Conservation (phyloP, 2,888 invertebrate genomes). For the Rhagonycha fulva region DNA sequence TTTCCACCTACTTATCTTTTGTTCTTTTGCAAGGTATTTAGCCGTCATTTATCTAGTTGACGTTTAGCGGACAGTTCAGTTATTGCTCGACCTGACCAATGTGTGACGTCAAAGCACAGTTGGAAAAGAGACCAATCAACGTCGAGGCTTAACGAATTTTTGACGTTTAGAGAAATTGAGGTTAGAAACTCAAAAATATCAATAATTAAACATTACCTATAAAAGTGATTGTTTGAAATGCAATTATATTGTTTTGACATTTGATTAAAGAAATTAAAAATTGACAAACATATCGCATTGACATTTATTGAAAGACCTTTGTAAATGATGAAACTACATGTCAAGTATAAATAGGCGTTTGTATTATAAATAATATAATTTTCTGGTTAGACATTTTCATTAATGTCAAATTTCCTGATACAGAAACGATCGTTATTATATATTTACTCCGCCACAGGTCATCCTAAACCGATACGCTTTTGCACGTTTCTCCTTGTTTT, state of each 20-base stretch:
- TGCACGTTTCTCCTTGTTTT: not conserved
- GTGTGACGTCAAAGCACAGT: not conserved
- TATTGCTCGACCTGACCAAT: not conserved
- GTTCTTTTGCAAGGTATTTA: not conserved
- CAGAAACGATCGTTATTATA: not conserved
- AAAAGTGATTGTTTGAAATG: not conserved
- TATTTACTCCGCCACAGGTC: not conserved
- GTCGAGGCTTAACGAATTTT: not conserved
- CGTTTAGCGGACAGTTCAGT: not conserved
- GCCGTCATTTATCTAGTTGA: not conserved
- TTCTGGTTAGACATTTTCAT: not conserved
- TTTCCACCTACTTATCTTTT: not conserved
- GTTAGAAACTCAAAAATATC: not conserved
- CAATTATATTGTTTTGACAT: not conserved
- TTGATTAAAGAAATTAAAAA: not conserved
- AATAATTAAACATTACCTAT: not conserved
- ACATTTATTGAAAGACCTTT: not conserved
- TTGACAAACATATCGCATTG: not conserved
- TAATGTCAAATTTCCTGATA: not conserved
- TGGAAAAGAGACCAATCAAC: not conserved
- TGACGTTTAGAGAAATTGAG: not conserved
- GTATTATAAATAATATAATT: not conserved
- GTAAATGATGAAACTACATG: not conserved
- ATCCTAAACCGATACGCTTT: not conserved
- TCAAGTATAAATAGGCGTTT: not conserved